These are phyloP conservation scores for Lophotis ruficrista DNA, from an alignment of 2,113 vertebrate species.

Conservation along the genomic window DNA sequence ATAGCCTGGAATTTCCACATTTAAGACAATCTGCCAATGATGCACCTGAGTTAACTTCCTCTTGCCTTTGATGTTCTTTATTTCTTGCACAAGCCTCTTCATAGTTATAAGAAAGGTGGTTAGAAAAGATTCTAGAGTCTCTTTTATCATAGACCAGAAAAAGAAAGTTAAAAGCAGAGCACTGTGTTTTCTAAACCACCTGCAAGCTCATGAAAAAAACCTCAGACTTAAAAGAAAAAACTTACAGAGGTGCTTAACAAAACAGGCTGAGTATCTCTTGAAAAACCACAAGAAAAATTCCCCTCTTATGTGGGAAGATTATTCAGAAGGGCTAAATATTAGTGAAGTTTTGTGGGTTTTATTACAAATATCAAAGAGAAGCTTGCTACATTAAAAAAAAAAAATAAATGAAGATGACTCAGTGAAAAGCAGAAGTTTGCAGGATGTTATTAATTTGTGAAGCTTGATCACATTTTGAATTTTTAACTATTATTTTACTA, in stretches of 20 bases:
- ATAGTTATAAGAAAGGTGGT: conserved; percentile 1
- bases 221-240: conserved; percentile 59
- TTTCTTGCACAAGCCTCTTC: conserved; percentile 35
- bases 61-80: conserved; percentile 60
- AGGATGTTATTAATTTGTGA: conserved; percentile 37
- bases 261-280: conserved; percentile 31
- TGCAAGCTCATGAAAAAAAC: conserved; percentile 52
- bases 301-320: conserved; percentile 63
- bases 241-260: conserved; percentile 36
- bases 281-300: conserved; percentile 60
- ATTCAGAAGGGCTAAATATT: conserved; percentile 54
- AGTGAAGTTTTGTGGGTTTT: conserved; percentile 33
- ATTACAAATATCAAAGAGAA: conserved; percentile 48
- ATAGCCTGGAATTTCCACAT: conserved; percentile 9
- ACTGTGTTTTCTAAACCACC: conserved; percentile 60
- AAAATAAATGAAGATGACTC: neutral
- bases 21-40: neutral
- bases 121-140: conserved; percentile 32
- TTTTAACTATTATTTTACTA: neutral
- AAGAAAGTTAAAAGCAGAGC: conserved; percentile 63
- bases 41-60: conserved; percentile 50
- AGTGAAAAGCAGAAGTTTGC: conserved; percentile 13
- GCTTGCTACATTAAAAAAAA: neutral
- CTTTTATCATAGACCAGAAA: conserved; percentile 71
- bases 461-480: neutral